Evolutionary conservation across 2,113 vertebrate genomes (phyloP), one percentile per base, ranked within the genome.

Genomic region (Tragelaphus scriptus): DNA sequence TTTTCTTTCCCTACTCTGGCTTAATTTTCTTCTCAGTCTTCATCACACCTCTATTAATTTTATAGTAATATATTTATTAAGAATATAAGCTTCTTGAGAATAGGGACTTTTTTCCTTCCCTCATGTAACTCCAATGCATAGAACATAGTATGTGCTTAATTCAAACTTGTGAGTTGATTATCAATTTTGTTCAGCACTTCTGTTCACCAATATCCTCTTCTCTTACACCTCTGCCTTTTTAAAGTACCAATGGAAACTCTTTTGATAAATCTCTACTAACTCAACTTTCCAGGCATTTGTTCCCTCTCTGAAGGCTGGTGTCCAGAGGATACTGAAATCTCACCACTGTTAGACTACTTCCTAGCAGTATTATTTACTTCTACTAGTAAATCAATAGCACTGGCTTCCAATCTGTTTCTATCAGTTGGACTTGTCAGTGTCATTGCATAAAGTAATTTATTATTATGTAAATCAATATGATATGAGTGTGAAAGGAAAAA

Each of bases 381-480:
- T 65, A 51, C 28, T 26, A 94, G 8, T 49, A 92, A 95, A 90
- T 92, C 65, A 79, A 36, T 36, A 88, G 2, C 19, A n/a, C 65
- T 77, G 19, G 44, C 71, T 88, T 53, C 19, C 16, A 94, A 77
- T 94, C 44, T 92, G 49, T n/a, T 92, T 90, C 75, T 86, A 32
- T 23, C 59, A 47, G n/a, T 77, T 96, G 26, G 55, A 94, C n/a
- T 82, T 93, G 81, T 90, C 91, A 86, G 15, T 86, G 23, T 85
- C 59, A 93, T 88, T 96, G 51, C 30, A 26, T 47, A 53, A 88
- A 89, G 55, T 47, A 80, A 96, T 87, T 79, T 91, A 90, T 95
- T 86, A 51, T 95, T 51, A 90, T 97, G 51, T 80, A 95, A 89
- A 91, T 95, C 80, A 90, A 77, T 65, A 85, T 56, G 51, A 92